phyloP scores from a whole-genome alignment of 1,140 invertebrate genomes.

The Pentalonia nigronervosa region DNA sequence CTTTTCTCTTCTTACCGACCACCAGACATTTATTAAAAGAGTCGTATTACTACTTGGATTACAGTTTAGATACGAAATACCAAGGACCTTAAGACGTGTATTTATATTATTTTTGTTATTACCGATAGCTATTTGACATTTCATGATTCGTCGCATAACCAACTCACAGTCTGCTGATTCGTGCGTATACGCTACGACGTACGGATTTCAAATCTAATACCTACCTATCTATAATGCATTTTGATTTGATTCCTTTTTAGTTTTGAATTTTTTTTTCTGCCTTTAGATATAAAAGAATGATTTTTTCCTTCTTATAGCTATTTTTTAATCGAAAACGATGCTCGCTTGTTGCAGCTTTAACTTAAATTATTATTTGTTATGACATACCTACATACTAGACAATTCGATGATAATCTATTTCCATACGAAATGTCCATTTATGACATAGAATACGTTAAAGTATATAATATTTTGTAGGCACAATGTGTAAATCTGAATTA shows the following conservation, averaged over 20 bases:
- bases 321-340: neutral
- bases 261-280: neutral
- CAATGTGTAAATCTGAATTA: neutral
- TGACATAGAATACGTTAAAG: neutral
- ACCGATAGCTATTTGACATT: neutral
- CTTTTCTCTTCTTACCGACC: neutral
- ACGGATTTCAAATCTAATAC: neutral
- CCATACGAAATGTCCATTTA: neutral
- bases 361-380: neutral
- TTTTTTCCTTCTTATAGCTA: neutral
- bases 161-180: neutral
- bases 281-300: neutral
- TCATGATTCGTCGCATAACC: neutral
- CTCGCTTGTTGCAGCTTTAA: neutral
- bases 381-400: neutral
- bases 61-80: neutral
- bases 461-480: neutral
- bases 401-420: neutral
- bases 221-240: neutral
- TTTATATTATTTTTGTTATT: constrained; percentile 5
- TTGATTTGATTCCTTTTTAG: neutral
- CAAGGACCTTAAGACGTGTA: neutral
- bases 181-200: neutral
- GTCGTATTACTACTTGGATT: neutral
- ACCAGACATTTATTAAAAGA: neutral